Conservation (phyloP, 2,888 invertebrate genomes). For the Priocnemis perturbator region DNA sequence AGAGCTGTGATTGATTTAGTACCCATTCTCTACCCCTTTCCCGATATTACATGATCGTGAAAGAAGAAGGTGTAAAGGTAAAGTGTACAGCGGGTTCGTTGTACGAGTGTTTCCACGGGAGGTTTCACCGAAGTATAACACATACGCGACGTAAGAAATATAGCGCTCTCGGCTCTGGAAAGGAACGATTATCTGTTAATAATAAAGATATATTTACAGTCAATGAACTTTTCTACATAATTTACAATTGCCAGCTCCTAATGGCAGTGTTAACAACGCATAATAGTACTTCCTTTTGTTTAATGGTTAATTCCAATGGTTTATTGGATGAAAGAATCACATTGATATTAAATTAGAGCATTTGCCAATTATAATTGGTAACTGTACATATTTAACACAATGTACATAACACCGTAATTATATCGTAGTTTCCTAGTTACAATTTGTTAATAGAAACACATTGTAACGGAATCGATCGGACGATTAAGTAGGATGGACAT, state of each 20-base stretch:
- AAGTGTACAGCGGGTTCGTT: slow-evolving; percentile 34
- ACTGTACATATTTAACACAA: slow-evolving; percentile 74
- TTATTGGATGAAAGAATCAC: slow-evolving; percentile 60
- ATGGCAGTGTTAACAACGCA: slow-evolving; percentile 72
- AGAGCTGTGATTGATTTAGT: slow-evolving; percentile 43
- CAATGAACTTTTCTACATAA: slow-evolving; percentile 72
- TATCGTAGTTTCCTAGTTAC: slow-evolving; percentile 68
- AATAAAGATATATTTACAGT: slow-evolving; percentile 74
- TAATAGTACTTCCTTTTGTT: slow-evolving; percentile 56
- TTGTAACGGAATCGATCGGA: slow-evolving; percentile 70
- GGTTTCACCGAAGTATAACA: slow-evolving; percentile 35
- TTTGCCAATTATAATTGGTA: slow-evolving; percentile 71
- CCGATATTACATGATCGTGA: slow-evolving; percentile 29
- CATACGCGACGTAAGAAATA: slow-evolving; percentile 49
- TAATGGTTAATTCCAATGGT: slow-evolving; percentile 56
- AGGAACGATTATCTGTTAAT: slow-evolving; percentile 69
- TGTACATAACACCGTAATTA: slow-evolving; percentile 71
- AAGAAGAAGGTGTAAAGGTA: slow-evolving; percentile 36
- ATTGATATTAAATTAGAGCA: slow-evolving; percentile 67
- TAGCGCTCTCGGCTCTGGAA: slow-evolving; percentile 52
- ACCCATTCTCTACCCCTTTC: slow-evolving; percentile 34
- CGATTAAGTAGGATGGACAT: slow-evolving; percentile 70
- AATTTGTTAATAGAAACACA: slow-evolving; percentile 64
- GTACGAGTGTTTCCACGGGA: slow-evolving; percentile 17
- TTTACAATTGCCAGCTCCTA: slow-evolving; percentile 72